Conservation (phyloP, 2,888 invertebrate genomes). For the Apotomis betuletana region DNA sequence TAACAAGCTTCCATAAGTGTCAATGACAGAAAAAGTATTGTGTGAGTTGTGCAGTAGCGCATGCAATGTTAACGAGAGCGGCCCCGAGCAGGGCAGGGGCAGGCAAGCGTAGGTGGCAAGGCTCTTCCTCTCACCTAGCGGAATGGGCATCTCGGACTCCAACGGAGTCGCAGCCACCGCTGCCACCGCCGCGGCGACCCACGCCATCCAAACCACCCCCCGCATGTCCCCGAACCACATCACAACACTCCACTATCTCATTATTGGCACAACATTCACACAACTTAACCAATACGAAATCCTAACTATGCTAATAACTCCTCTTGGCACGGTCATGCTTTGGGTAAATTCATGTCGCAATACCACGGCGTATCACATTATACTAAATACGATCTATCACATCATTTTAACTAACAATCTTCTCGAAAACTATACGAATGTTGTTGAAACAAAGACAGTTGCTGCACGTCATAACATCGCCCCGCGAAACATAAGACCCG, state of each 20-base stretch:
- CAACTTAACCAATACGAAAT: conserved; percentile 79
- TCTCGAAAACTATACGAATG: conserved; percentile 63
- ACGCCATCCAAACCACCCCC: conserved; percentile 77
- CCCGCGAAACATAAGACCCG: conserved; percentile 60
- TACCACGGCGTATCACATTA: conserved; percentile 56
- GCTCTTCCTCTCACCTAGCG: conserved; percentile 76
- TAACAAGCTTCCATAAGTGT: conserved; percentile 22
- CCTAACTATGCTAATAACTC: conserved; percentile 79
- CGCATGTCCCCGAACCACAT: conserved; percentile 83
- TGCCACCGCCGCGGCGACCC: conserved; percentile 70
- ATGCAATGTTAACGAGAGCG: conserved; percentile 57
- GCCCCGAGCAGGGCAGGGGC: conserved; percentile 45
- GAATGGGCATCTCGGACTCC: conserved; percentile 69
- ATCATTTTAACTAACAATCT: conserved; percentile 64
- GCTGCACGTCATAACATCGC: conserved; percentile 83
- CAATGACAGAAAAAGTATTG: conserved; percentile 35
- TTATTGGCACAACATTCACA: conserved; percentile 83
- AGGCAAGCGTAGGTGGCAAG: conserved; percentile 67
- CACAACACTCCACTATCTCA: conserved; percentile 83
- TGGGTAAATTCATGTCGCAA: conserved; percentile 73
- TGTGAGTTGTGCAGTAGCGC: conserved; percentile 49
- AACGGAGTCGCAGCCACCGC: conserved; percentile 72
- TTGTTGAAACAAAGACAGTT: conserved; percentile 79
- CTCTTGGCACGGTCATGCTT: conserved; percentile 82
- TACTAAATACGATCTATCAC: conserved; percentile 66